phyloP scores from a whole-genome alignment of 2,113 vertebrate species.

The Cynopterus brachyotis region DNA sequence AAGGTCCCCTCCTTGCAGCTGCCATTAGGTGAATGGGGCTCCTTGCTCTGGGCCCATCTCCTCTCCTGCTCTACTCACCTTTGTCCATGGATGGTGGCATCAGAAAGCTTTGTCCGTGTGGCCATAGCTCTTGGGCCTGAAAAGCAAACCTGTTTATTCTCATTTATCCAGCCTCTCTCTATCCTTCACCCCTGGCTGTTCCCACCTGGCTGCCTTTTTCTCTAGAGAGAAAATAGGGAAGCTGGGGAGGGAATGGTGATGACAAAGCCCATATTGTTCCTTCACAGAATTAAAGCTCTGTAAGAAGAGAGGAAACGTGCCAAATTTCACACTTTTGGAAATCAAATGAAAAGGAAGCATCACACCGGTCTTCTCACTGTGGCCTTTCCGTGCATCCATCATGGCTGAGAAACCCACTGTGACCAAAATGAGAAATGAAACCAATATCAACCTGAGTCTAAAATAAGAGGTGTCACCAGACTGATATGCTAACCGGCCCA shows the following conservation, averaged over 20 bases:
- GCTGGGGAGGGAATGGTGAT: no score
- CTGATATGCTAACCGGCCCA: background rate
- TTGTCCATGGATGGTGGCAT: background rate
- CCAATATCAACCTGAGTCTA: background rate
- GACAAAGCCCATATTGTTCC: background rate
- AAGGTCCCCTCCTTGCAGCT: background rate
- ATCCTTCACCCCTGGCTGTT: background rate
- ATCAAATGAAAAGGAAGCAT: background rate
- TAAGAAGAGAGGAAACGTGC: background rate
- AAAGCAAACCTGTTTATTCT: no score
- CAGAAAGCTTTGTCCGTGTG: background rate
- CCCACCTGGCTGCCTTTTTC: background rate
- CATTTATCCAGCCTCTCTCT: no score
- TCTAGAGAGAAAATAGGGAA: background rate
- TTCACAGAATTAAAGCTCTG: background rate
- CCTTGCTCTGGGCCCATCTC: background rate
- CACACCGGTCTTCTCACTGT: background rate
- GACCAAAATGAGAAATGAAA: constrained; percentile 37
- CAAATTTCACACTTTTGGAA: background rate
- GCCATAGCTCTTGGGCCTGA: background rate
- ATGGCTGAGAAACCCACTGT: constrained; percentile 1
- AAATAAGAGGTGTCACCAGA: background rate
- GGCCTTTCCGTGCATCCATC: background rate
- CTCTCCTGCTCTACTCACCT: no score
- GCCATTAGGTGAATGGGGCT: background rate